Percentiles rank a stretch among this genome's conserved stretches.
These are phyloP conservation scores for Phlogophora meticulosa DNA, from an alignment of 2,888 invertebrate species.

Conservation along the genomic window DNA sequence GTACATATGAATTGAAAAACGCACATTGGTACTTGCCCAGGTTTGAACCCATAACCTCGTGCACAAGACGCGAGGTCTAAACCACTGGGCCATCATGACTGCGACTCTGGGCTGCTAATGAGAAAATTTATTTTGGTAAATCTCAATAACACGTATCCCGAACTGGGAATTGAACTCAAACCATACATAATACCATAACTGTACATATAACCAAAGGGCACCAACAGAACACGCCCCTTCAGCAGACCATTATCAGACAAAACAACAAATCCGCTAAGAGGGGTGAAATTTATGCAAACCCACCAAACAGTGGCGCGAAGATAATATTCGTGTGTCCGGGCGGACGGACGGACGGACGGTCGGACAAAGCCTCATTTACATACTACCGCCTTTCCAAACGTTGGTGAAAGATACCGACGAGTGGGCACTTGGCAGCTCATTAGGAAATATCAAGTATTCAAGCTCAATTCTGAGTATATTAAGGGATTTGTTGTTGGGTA, in stretches of 20 bases:
- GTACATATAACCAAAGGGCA: constrained; percentile 9
- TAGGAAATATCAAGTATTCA: constrained; percentile 40
- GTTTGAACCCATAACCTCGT: too few relatives aligned
- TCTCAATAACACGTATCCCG: too few relatives aligned
- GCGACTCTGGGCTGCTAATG: too few relatives aligned
- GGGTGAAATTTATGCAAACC: constrained; percentile 73
- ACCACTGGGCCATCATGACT: too few relatives aligned
- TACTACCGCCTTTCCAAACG: constrained; percentile 68
- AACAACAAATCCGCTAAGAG: constrained; percentile 68
- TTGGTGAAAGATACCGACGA: constrained; percentile 55
- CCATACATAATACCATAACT: too few relatives aligned
- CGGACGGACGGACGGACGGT: constrained; percentile 57
- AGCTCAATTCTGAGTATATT: constrained; percentile 28
- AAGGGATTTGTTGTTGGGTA: background rate
- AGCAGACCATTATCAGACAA: constrained; percentile 39
- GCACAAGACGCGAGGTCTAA: too few relatives aligned
- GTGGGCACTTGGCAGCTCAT: constrained; percentile 46
- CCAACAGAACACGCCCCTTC: constrained; percentile 23
- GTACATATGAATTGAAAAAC: too few relatives aligned
- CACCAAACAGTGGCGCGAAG: constrained; percentile 67
- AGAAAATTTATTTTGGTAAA: too few relatives aligned
- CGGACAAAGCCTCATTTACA: constrained; percentile 70
- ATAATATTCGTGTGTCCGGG: constrained; percentile 70
- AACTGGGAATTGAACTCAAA: too few relatives aligned
- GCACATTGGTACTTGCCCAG: too few relatives aligned